Conservation (phyloP, 2,113 vertebrate genomes). For the Furnarius figulus region DNA sequence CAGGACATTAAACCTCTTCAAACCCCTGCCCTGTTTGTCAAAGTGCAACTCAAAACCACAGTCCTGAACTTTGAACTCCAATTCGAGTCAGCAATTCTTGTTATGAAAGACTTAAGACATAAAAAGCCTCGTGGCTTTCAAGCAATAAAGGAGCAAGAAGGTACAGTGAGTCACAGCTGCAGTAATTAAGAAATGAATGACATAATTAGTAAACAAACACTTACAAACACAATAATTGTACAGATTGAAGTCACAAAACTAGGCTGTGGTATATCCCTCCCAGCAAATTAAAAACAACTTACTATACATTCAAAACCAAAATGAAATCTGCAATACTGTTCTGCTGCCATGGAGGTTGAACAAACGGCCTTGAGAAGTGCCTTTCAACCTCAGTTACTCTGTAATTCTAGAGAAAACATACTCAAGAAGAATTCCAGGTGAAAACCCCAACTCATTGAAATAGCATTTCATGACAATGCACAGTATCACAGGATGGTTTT, state of each 20-base stretch:
- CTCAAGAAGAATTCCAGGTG: background rate
- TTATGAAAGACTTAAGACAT: background rate
- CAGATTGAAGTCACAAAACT: background rate
- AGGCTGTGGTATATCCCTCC: background rate
- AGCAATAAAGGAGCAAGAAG: background rate
- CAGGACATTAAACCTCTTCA: background rate
- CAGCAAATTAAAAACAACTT: background rate
- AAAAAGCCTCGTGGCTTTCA: background rate
- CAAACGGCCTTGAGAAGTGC: background rate
- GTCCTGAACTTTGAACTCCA: background rate
- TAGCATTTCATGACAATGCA: background rate
- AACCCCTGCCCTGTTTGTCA: background rate
- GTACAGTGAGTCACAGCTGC: background rate
- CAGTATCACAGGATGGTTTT: background rate
- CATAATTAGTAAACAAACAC: constrained; percentile 11
- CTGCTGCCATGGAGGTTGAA: background rate
- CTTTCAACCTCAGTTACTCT: background rate
- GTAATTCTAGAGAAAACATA: background rate
- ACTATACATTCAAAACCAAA: background rate
- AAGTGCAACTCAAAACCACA: background rate
- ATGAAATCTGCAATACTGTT: background rate
- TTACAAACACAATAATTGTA: background rate
- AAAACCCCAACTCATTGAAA: background rate
- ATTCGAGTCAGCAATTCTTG: background rate
- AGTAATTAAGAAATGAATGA: background rate